Evolutionary conservation across 2,888 invertebrate species (phyloP).

Genomic region (Gari tellinella): DNA sequence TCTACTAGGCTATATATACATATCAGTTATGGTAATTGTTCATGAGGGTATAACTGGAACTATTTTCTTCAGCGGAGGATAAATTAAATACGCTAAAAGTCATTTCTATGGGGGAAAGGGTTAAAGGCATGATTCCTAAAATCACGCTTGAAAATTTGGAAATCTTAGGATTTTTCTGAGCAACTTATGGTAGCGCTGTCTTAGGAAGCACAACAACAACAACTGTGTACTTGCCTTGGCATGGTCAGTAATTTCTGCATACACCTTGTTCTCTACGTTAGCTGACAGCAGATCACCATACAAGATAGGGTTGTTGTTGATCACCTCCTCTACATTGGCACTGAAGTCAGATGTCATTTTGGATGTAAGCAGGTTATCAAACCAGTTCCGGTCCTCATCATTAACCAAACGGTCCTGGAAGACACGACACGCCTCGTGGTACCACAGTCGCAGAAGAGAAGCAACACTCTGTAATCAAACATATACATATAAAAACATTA

Average conservation of each 20-base stretch:
- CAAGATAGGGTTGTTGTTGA: conserved; percentile 87
- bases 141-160: too few relatives aligned
- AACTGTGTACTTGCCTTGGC: conserved; percentile 85
- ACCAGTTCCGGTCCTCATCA: conserved; percentile 84
- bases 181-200: too few relatives aligned
- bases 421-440: conserved; percentile 84
- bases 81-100: too few relatives aligned
- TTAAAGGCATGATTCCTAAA: too few relatives aligned
- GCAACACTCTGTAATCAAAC: conserved; percentile 69
- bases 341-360: conserved; percentile 87
- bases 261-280: conserved; percentile 86
- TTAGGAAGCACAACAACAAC: background rate
- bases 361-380: conserved; percentile 77
- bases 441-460: conserved; percentile 83
- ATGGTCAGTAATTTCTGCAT: conserved; percentile 88
- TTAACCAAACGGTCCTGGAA: conserved; percentile 85
- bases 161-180: too few relatives aligned
- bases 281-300: conserved; percentile 88
- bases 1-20: too few relatives aligned
- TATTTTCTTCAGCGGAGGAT: too few relatives aligned
- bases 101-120: too few relatives aligned
- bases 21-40: too few relatives aligned
- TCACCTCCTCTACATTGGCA: conserved; percentile 85
- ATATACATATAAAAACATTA: too few relatives aligned
- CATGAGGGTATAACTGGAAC: too few relatives aligned